Evolutionary conservation across 2,888 invertebrate genomes (phyloP), one percentile per base, ranked within the genome.

Genomic region (Drosophila demipolita): DNA sequence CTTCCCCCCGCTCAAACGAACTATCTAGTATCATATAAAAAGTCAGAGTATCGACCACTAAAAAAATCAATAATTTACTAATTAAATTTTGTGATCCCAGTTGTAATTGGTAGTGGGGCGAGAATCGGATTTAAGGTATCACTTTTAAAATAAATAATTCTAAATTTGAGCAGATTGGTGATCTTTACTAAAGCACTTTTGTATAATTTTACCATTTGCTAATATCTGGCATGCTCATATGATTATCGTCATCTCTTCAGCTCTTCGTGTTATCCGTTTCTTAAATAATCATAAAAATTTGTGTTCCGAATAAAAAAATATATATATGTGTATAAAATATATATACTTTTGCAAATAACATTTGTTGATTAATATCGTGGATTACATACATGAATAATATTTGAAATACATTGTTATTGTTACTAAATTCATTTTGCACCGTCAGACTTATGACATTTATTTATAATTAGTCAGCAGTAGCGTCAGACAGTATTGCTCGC

Each of bases 61-160:
- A n/a, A n/a, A n/a, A n/a, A n/a, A n/a, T n/a, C n/a, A n/a, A n/a
- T n/a, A n/a, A n/a, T n/a, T n/a, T n/a, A n/a, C n/a, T n/a, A n/a
- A n/a, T n/a, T n/a, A n/a, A n/a, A n/a, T n/a, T n/a, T n/a, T n/a
- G n/a, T n/a, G n/a, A n/a, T n/a, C n/a, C n/a, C n/a, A n/a, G n/a
- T n/a, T n/a, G 2, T 26, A 2, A 26, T 26, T 26, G 26, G 26
- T 26, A 36, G 36, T 38, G 36, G 36, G 11, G n/a, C 4, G n/a
- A n/a, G 40, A n/a, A 9, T 9, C 0, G 40, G 4, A 1, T 40
- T 0, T 0, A 36, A 15, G 0, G 5, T 15, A 36, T 36, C 9
- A n/a, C 40, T n/a, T 11, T 15, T 6, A 36, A 15, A 2, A 0
- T 4, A 12, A 35, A 35, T 35, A 12, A 12, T 12, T 12, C 12